Evolutionary conservation across 2,888 invertebrate species (phyloP), one percentile per base, ranked within the genome.

Genomic region (Phalera bucephala): DNA sequence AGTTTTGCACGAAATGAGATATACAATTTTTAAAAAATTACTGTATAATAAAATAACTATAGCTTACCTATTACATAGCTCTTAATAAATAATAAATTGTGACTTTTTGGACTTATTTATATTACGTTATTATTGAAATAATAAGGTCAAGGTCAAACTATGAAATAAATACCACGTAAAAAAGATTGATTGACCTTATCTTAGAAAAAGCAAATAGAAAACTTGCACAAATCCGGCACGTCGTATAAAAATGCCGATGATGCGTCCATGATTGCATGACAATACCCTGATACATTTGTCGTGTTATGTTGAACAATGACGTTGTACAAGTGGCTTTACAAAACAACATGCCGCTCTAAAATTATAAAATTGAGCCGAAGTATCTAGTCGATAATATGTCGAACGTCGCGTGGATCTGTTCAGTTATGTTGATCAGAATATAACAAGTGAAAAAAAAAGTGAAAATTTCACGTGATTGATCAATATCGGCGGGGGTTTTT

Each of bases 211-310:
- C 27, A 38, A 44, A 38, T 31, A 17, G 30, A 31, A 33, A 29
- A 39, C 44, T 43, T 51, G 52, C 52, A 52, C 47, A 36, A 36
- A 36, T 13, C 39, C 48, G 26, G 30, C 40, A 36, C 36, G 40
- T 58, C 42, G 32, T 23, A 61, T 46, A 51, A 26, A 9, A 40
- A 31, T 7, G 41, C 31, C 36, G 28, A 48, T 56, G 55, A 50
- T 26, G 36, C 42, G 33, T 58, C 55, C 60, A 72, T 63, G 67
- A 69, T 54, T 64, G 64, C 54, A 73, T 73, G 73, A 72, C 54
- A 56, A 56, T 76, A 77, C 77, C 74, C 77, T 77, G 78, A 61
- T 71, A 22, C 41, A 52, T 56, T 49, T 46, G 52, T 59, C 25
- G 52, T 58, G 45, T 49, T 33, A 46, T 49, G 48, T 43, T 31